These are phyloP conservation scores for Avahi laniger DNA, from an alignment of 2,797 vertebrate species.

Conservation along the genomic window DNA sequence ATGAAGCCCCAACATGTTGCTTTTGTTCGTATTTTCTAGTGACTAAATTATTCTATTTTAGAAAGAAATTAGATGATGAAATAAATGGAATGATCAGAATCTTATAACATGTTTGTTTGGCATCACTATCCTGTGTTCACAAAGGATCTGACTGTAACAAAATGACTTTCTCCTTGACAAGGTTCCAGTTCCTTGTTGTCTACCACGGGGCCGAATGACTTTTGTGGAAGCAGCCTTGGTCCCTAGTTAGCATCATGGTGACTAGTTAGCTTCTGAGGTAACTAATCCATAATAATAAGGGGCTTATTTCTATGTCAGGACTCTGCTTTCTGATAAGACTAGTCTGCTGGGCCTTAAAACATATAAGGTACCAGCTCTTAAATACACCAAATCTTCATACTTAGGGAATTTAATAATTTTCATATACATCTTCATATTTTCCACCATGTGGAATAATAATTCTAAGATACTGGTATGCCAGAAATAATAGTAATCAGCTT, in stretches of 20 bases:
- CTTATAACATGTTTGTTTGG: neutral
- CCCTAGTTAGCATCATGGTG: neutral
- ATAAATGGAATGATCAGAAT: neutral
- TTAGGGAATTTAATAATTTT: neutral
- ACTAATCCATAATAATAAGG: neutral
- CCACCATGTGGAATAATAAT: constrained; percentile 2
- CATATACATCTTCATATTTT: neutral
- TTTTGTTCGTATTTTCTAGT: constrained; percentile 22
- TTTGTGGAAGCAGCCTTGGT: neutral
- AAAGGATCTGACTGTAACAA: neutral
- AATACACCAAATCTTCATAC: neutral
- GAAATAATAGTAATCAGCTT: neutral
- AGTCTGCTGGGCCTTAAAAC: neutral
- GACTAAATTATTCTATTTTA: constrained; percentile 7
- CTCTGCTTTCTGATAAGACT: neutral
- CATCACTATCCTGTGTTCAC: neutral
- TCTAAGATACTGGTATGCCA: neutral
- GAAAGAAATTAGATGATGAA: neutral
- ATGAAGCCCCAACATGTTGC: neutral
- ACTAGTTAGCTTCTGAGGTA: neutral
- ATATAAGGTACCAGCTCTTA: neutral
- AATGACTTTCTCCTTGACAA: neutral
- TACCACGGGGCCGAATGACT: neutral
- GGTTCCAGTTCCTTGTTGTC: neutral
- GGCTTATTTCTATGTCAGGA: neutral